Evolutionary conservation across 2,888 invertebrate species (phyloP).

Genomic region (Conistra vaccinii): DNA sequence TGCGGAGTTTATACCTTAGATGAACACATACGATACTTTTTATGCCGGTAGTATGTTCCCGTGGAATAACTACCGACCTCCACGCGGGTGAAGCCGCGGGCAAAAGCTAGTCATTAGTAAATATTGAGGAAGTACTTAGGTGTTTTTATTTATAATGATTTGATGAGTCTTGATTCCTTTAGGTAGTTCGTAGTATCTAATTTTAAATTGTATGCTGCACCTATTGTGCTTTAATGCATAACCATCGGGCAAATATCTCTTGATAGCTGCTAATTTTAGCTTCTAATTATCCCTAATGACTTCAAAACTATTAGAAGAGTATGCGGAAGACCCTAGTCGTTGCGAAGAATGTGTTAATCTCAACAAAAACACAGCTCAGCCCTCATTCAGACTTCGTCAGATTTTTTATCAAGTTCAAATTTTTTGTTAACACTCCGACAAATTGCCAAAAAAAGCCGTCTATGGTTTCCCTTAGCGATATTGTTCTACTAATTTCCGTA

Average conservation of each 20-base stretch:
- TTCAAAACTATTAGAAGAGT: neutral
- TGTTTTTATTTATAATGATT: neutral
- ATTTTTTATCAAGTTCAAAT: conserved; percentile 42
- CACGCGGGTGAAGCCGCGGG: too few species aligned
- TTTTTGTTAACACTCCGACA: conserved; percentile 45
- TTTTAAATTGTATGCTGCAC: neutral
- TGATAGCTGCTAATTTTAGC: neutral
- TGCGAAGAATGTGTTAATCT: conserved; percentile 9
- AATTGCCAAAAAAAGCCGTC: conserved; percentile 41
- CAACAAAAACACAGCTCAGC: conserved; percentile 26
- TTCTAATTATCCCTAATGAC: neutral
- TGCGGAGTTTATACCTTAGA: too few species aligned
- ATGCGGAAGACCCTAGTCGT: conserved; percentile 21
- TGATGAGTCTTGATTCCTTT: neutral
- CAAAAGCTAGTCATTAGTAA: too few species aligned
- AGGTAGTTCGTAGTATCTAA: neutral
- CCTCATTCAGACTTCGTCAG: conserved; percentile 33
- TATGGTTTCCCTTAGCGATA: conserved; percentile 31
- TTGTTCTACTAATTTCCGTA: conserved; percentile 54
- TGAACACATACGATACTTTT: too few species aligned
- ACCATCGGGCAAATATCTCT: neutral
- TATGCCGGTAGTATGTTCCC: too few species aligned
- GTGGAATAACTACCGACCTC: too few species aligned
- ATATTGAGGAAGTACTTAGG: neutral
- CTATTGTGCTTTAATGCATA: neutral